Base-by-base conservation (phyloP, 2,888 invertebrate genomes). In the Conchocele bisecta region DNA sequence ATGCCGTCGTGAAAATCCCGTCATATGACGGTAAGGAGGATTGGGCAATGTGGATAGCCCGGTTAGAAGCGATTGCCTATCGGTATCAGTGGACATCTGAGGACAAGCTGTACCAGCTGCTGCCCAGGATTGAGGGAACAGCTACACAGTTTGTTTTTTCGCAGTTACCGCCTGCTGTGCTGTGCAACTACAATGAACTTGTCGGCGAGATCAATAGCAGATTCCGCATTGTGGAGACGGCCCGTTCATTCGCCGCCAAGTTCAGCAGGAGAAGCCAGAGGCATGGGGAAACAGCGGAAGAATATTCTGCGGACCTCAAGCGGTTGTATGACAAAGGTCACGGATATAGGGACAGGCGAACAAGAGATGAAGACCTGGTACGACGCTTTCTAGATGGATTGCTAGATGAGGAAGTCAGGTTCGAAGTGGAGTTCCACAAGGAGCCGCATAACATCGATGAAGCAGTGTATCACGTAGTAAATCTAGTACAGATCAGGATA, bases 361-460 rank as follows among this genome's bases (percentile, higher is more conserved):
- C 50, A 5, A 50, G 50, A 15, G 29, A 28, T 17, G 50, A 50
- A 50, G 50, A 50, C 35, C 13, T 63, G n/a, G 54, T 63, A 11
- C 31, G 54, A 51, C 41, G 28, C 31, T 63, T 54, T 31, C 24
- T 63, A n/a, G 63, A 63, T 28, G 63, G 54, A 6, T 35, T 42
- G 22, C 24, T 33, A 35, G 63, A 54, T 54, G 63, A 63, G 22
- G 54, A 63, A 42, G 54, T 44, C n/a, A n/a, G 54, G 11, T 63
- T 63, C 33, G 31, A 63, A 7, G 44, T 53, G 22, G 39, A 54
- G 24, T 50, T 28, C 29, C n/a, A 28, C 17, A 50, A 50, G 29
- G 29, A 50, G 11, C 60, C 60, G 9, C n/a, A 24, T 17, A 39
- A 48, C 51, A 60, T 51, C 0, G 60, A 60, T 51, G 60, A 60